Evolutionary conservation across 1,140 invertebrate genomes (phyloP).

Genomic region (Sitobion miscanthi): DNA sequence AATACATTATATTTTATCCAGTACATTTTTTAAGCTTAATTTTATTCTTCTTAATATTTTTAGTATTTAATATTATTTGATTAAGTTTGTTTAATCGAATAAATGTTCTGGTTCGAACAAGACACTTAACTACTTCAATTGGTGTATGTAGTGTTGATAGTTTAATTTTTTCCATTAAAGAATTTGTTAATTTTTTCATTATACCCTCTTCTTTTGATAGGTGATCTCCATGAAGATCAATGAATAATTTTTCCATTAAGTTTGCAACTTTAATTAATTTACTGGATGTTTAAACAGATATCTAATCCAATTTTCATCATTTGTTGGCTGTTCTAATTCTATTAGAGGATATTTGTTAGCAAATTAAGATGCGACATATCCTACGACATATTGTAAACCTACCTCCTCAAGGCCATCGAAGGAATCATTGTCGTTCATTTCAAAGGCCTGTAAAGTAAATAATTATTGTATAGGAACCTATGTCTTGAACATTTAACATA

Average conservation of each 20-base stretch:
- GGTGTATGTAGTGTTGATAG: not conserved
- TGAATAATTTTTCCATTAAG: not conserved
- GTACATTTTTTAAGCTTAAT: not conserved
- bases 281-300: not conserved
- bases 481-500: not conserved
- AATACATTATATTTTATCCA: not conserved
- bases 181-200: not conserved
- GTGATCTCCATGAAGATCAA: not conserved
- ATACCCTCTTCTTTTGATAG: not conserved
- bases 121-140: not conserved
- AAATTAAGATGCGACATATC: not conserved
- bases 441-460: not conserved
- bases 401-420: not conserved
- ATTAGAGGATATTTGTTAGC: not conserved
- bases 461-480: too few relatives aligned
- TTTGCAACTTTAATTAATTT: not conserved
- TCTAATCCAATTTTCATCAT: not conserved
- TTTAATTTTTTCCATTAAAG: not conserved
- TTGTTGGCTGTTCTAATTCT: not conserved
- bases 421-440: not conserved
- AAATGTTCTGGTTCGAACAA: not conserved
- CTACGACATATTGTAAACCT: not conserved
- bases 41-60: not conserved
- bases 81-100: not conserved
- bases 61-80: not conserved